Base-by-base conservation (phyloP, 2,888 invertebrate genomes). In the Lacanobia wlatinum region DNA sequence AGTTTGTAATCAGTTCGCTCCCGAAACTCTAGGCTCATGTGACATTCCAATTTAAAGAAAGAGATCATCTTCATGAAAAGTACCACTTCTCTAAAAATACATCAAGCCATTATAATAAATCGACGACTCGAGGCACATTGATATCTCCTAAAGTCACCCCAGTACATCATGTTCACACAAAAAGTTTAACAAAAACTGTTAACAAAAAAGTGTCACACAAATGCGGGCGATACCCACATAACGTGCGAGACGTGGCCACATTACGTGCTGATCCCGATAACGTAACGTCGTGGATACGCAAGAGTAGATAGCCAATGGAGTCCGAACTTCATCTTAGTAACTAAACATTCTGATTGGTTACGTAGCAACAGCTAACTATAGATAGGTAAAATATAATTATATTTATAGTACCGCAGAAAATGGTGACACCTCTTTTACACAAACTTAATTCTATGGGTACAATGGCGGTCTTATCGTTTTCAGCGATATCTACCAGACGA, bases 171-270 rank as follows among this genome's bases (percentile, higher is more conserved):
- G 60, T 14, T 69, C 3, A 12, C 14, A 74, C 46, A 76, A 82
- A 77, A 84, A 82, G 52, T 50, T 63, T n/a, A 53, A 58, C 65
- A 76, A 73, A 70, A 62, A 59, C 16, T 60, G n/a, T 8, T 38
- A 14, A 68, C 50, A 80, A 75, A 82, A 78, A 83, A 76, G 48
- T 71, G 70, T 82, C 78, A 71, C 83, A 68, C 14, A 62, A 58
- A 86, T 87, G 82, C 85, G 87, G 88, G 88, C 53, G 60, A 70
- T 83, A 70, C 78, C 80, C 80, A 75, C 81, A 73, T 75, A 77
- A 67, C 65, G 75, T 68, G 72, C 14, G 60, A 70, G 73, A 67
- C 68, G 70, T 73, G 78, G 68, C 12, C 53, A 66, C 73, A 62
- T 72, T 70, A 81, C 50, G 53, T 60, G 70, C 68, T 73, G 58